These are phyloP conservation scores for Schrankia costaestrigalis DNA, from an alignment of 2,888 invertebrate species.

Conservation along the genomic window DNA sequence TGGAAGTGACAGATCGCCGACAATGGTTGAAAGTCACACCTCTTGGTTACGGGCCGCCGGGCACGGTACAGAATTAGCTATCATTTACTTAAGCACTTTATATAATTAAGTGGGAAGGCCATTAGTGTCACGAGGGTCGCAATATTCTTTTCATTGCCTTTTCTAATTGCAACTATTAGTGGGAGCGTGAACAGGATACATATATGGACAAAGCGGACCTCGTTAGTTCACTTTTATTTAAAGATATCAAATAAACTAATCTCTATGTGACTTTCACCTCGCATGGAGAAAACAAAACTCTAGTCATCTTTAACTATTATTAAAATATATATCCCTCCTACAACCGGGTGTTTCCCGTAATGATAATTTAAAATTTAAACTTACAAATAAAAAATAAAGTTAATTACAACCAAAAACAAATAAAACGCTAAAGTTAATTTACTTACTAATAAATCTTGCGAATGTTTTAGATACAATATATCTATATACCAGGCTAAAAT, in stretches of 20 bases:
- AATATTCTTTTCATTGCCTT: conserved; percentile 60
- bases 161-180: conserved; percentile 60
- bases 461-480: too few species aligned
- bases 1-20: conserved; percentile 78
- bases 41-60: conserved; percentile 72
- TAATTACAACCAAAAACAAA: too few species aligned
- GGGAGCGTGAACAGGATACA: conserved; percentile 23
- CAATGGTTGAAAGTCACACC: conserved; percentile 79
- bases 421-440: too few species aligned
- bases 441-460: too few species aligned
- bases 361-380: too few species aligned
- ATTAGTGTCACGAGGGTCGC: conserved; percentile 65
- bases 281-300: too few species aligned
- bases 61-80: conserved; percentile 70
- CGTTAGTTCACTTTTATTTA: conserved; percentile 18
- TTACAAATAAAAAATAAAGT: too few species aligned
- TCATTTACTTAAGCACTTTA: conserved; percentile 80
- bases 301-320: too few species aligned
- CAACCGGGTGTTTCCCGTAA: too few species aligned
- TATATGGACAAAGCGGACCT: conserved; percentile 18
- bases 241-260: conserved; percentile 11
- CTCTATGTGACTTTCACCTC: too few species aligned
- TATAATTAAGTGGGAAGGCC: conserved; percentile 74
- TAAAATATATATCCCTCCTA: too few species aligned
- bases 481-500: too few species aligned